Evolutionary conservation across 2,113 vertebrate species (phyloP), one percentile per base, ranked within the genome.

Genomic region (Amphiprion percula): DNA sequence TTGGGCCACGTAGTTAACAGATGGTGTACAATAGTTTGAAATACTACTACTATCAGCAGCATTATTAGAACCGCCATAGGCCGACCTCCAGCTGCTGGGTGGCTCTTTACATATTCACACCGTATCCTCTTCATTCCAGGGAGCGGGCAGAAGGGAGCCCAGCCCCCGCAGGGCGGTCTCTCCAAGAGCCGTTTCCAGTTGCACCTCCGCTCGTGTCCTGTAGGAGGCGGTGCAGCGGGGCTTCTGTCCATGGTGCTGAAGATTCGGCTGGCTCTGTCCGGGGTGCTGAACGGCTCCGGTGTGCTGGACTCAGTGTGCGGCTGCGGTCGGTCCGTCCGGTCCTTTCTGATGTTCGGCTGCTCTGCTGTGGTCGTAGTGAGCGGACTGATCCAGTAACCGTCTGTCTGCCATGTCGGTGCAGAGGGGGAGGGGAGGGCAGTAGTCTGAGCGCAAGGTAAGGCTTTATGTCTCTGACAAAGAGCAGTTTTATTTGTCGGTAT

Each of bases 171-270:
- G 14, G 41, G 14, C 41, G 41, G 41, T 12, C 41, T 15, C 41
- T 44, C 41, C 11, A 12, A 15, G 12, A 44, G 41, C 37, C 84
- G 87, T 7, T 2, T 19, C 16, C 16, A 23, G 30, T 28, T 86
- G 87, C 69, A 83, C 64, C 24, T 63, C 82, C 12, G 24, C 52
- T 10, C 33, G 1, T 21, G 62, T 66, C 87, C 88, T 17, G 60
- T 62, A 87, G 90, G 89, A 2, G 83, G 88, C 85, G 41, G 62
- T 84, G 58, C 78, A 74, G 72, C 44, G 33, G n/a, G 49, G 72
- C 23, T 76, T 80, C 92, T 93, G 74, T 93, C 92, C 90, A 85
- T 91, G 90, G 92, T 93, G 86, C 92, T 93, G 89, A 89, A 91
- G 68, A 75, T 66, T 56, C 65, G 77, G n/a, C 61, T 21, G 79